These are phyloP conservation scores for Nycticebus coucang DNA, from an alignment of 2,113 vertebrate genomes.

Conservation along the genomic window DNA sequence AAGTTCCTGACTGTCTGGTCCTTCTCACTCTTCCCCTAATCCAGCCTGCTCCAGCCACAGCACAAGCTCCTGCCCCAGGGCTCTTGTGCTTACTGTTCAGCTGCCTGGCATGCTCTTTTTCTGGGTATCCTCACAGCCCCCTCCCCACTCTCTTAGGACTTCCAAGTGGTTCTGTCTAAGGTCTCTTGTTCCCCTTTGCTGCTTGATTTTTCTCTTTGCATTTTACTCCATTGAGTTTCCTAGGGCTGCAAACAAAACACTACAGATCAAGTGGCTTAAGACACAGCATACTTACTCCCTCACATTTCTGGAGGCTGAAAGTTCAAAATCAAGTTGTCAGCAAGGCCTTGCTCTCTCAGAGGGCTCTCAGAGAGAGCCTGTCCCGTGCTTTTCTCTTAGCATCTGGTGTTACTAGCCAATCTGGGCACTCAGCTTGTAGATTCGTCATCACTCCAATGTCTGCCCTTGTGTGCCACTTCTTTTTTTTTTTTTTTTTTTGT, in stretches of 20 bases:
- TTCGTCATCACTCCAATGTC: accelerated
- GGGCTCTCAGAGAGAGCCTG: neutral
- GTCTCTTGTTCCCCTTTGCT: neutral
- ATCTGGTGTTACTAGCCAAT: neutral
- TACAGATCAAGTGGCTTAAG: neutral
- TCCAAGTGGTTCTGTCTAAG: neutral
- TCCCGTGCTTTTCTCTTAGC: neutral
- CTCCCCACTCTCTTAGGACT: neutral
- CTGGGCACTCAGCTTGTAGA: neutral
- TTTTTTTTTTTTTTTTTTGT: too few species aligned
- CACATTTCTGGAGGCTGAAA: neutral
- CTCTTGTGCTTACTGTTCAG: neutral
- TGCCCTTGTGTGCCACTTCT: neutral
- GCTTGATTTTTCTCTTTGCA: neutral
- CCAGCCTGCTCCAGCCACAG: neutral
- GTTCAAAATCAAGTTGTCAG: neutral
- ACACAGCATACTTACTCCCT: neutral
- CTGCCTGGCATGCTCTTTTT: neutral
- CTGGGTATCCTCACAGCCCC: neutral
- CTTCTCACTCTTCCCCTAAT: neutral
- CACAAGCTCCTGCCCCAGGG: neutral
- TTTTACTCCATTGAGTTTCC: neutral
- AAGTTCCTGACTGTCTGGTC: neutral
- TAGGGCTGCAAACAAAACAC: neutral
- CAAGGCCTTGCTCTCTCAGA: neutral